These are phyloP conservation scores for Drosophila borealis DNA, from an alignment of 2,888 invertebrate species.

Conservation along the genomic window DNA sequence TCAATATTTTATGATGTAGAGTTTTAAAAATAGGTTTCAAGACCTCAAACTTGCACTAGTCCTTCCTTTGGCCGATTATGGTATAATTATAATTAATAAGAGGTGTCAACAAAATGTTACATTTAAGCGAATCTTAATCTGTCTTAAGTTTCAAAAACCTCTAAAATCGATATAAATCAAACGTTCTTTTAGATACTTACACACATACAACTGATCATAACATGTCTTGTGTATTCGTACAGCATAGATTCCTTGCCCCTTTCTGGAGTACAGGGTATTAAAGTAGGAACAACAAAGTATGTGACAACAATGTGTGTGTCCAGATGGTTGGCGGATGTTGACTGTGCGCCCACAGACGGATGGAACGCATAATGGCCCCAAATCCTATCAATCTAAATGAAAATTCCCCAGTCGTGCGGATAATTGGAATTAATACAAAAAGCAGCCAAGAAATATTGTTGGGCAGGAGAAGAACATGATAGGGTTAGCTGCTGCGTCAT, in stretches of 20 bases:
- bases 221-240: background rate
- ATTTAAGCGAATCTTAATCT: no score
- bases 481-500: slow-evolving; percentile 42
- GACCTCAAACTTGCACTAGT: no score
- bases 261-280: slow-evolving; percentile 22
- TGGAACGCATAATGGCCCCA: slow-evolving; percentile 71
- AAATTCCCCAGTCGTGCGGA: slow-evolving; percentile 82
- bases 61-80: no score
- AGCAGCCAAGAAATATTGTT: slow-evolving; percentile 58
- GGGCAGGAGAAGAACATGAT: slow-evolving; percentile 11
- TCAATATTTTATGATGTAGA: no score
- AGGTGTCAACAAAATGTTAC: no score
- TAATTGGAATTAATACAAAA: slow-evolving; percentile 83
- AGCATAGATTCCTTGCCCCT: no score
- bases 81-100: no score
- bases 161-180: no score
- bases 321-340: slow-evolving; percentile 57
- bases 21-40: no score
- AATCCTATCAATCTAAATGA: slow-evolving; percentile 79
- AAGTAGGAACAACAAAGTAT: slow-evolving; percentile 18
- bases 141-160: no score
- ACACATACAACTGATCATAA: background rate
- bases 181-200: no score
- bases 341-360: slow-evolving; percentile 32
- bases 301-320: slow-evolving; percentile 33